A percentile compares a stretch with the other conserved stretches of the same genome.
These are phyloP conservation scores for Drosophila sucinea DNA, from an alignment of 1,140 invertebrate species.

Conservation along the genomic window DNA sequence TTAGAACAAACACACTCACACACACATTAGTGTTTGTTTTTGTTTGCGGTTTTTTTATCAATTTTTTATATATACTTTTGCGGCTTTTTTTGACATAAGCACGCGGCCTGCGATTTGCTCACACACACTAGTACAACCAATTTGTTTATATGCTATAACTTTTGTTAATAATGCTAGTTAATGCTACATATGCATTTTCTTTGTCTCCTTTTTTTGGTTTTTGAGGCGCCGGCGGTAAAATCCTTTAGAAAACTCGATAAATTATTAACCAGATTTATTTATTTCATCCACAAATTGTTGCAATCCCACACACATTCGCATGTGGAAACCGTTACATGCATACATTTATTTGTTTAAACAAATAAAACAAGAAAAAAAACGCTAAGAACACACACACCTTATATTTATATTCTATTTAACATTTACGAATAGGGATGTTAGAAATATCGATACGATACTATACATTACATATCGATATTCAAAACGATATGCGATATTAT, in stretches of 20 bases:
- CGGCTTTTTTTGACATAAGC: constrained; percentile 18
- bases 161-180: not conserved
- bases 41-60: constrained; percentile 22
- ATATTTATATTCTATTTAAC: constrained; percentile 2
- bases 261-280: not conserved
- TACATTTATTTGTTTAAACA: not conserved
- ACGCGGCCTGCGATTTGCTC: constrained; percentile 10
- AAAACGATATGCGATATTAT: no score
- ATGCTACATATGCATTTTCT: constrained; percentile 4
- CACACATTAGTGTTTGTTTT: constrained; percentile 14
- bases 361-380: not conserved
- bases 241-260: not conserved
- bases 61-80: constrained; percentile 3
- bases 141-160: constrained; percentile 8
- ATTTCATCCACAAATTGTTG: not conserved
- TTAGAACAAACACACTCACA: constrained; percentile 13
- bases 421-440: no score
- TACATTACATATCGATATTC: no score
- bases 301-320: not conserved
- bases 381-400: not conserved
- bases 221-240: not conserved
- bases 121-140: not conserved
- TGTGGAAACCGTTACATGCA: not conserved
- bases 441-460: no score
- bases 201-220: constrained; percentile 2